Conservation (phyloP, 30 jellyfish, hydroid and myxozoan genomes). For the Turritopsis rubra region DNA sequence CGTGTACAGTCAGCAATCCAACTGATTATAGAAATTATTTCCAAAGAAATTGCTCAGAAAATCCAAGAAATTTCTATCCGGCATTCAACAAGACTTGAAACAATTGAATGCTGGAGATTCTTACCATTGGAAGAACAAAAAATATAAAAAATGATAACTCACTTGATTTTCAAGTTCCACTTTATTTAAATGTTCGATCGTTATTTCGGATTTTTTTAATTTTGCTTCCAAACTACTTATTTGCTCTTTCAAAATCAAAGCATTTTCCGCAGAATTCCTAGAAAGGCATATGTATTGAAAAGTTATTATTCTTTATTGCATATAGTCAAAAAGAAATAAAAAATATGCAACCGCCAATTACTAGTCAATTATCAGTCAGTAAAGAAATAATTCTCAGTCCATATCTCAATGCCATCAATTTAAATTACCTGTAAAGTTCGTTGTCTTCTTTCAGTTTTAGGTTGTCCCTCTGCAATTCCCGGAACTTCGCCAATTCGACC, state of each 20-base stretch:
- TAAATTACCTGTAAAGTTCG: constrained; percentile 9
- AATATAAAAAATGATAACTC: neutral
- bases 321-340: neutral
- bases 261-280: constrained; percentile 69
- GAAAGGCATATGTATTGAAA: neutral
- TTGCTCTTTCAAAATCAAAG: constrained; percentile 44
- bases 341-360: neutral
- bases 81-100: too few species aligned
- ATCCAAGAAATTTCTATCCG: too few species aligned
- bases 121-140: too few species aligned
- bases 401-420: too few species aligned
- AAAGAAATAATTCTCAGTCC: too few species aligned
- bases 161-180: constrained; percentile 75
- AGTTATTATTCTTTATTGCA: neutral
- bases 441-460: constrained; percentile 21
- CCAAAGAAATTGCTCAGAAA: too few species aligned
- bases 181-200: constrained; percentile 23
- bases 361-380: too few species aligned
- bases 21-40: too few species aligned
- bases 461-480: constrained; percentile 33
- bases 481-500: constrained; percentile 35
- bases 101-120: too few species aligned
- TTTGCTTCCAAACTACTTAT: constrained; percentile 25
- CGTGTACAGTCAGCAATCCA: too few species aligned
- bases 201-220: constrained; percentile 33